Evolutionary conservation across 2,113 vertebrate species (phyloP).

Genomic region (Sitta europaea): DNA sequence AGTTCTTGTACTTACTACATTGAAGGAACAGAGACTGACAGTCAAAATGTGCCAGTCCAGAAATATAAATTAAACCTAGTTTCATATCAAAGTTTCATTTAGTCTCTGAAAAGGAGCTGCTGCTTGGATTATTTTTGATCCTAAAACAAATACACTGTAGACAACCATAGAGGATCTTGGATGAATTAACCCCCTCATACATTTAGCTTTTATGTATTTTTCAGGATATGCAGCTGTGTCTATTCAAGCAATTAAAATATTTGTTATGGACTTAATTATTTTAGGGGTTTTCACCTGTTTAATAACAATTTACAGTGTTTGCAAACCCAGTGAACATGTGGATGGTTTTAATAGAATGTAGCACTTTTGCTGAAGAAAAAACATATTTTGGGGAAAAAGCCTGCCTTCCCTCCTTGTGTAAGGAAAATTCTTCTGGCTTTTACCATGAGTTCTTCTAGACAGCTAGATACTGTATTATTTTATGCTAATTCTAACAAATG

Average conservation of each 20-base stretch:
- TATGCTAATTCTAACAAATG: neutral
- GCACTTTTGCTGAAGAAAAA: neutral
- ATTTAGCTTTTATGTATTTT: neutral
- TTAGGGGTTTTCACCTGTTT: neutral
- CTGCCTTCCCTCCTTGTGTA: neutral
- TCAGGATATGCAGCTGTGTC: neutral
- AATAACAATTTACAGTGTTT: neutral
- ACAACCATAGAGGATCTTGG: neutral
- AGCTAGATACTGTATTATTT: neutral
- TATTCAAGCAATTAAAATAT: neutral
- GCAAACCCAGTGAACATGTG: neutral
- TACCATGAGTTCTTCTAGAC: neutral
- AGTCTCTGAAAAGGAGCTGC: conserved; percentile 62
- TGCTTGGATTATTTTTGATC: conserved; percentile 68
- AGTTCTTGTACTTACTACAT: conserved; percentile 71
- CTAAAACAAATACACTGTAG: conserved; percentile 45
- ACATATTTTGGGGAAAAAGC: neutral
- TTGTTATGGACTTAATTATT: neutral
- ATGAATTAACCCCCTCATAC: neutral
- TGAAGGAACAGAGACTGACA: conserved; percentile 70
- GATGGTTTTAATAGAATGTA: neutral
- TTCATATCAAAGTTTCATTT: conserved; percentile 75
- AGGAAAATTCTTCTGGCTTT: neutral
- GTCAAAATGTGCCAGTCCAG: conserved; percentile 69
- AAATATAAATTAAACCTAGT: conserved; percentile 77